Evolutionary conservation across 2,113 vertebrate genomes (phyloP).

Genomic region (Silurus glanis): DNA sequence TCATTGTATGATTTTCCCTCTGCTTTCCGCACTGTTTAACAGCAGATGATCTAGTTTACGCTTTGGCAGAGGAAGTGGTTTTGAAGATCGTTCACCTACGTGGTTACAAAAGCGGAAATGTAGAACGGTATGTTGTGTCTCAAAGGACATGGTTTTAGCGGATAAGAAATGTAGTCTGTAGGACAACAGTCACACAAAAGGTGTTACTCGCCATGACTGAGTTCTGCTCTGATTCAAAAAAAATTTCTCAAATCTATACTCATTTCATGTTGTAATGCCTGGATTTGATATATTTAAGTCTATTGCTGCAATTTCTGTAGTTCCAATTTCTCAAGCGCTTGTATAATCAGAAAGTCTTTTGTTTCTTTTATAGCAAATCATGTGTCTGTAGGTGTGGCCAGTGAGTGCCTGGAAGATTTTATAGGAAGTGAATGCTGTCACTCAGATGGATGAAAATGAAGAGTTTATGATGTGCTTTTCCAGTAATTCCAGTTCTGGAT

Average conservation of each 20-base stretch:
- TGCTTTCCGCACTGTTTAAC: not conserved
- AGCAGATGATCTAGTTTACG: slow-evolving; percentile 22
- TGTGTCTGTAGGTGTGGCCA: not conserved
- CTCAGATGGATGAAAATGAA: not conserved
- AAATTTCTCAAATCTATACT: too few species aligned
- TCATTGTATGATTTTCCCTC: not conserved
- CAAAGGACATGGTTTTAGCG: slow-evolving; percentile 5
- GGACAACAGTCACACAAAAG: not conserved
- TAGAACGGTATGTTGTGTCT: slow-evolving; percentile 16
- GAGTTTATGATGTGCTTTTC: not conserved
- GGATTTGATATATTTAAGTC: not conserved
- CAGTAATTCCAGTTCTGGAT: slow-evolving; percentile 21
- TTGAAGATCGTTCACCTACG: slow-evolving; percentile 36
- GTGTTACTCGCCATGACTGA: not conserved
- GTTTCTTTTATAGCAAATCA: not conserved
- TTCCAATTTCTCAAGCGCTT: not conserved
- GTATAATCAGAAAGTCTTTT: not conserved
- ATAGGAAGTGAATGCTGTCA: not conserved
- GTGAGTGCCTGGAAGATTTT: not conserved
- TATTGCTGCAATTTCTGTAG: not conserved
- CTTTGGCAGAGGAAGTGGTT: slow-evolving; percentile 41
- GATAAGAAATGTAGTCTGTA: not conserved
- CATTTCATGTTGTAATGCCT: not conserved
- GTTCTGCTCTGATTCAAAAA: not conserved
- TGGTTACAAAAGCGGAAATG: slow-evolving; percentile 41